Evolutionary conservation across 37 sponge, comb jelly and placozoan genomes (phyloP).

Genomic region (Cliona cf. orientalis): DNA sequence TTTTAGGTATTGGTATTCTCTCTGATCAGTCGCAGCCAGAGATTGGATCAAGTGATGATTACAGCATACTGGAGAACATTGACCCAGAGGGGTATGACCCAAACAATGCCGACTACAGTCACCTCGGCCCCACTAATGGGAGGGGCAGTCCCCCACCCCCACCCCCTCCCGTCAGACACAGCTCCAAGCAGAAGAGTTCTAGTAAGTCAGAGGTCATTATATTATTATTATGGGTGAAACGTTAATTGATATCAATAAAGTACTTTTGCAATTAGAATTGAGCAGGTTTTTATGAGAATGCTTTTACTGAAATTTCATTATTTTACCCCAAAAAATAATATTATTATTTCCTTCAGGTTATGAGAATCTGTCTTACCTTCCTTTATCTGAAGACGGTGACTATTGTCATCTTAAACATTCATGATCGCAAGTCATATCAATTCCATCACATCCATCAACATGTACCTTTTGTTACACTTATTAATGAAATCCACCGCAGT

Average conservation of each 20-base stretch:
- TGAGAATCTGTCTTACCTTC: neutral
- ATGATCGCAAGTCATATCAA: neutral
- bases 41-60: constrained; percentile 5
- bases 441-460: neutral
- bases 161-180: constrained; percentile 7
- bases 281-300: neutral
- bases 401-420: constrained; percentile 2
- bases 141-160: neutral
- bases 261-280: neutral
- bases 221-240: no score
- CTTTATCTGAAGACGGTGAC: neutral
- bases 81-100: constrained; percentile 6
- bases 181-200: neutral
- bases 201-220: no score
- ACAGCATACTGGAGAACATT: constrained; percentile 2
- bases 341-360: neutral
- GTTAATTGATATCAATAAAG: neutral
- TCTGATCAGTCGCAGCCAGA: neutral
- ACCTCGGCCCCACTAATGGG: neutral
- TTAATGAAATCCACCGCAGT: no score
- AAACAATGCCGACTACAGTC: constrained; percentile 4
- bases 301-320: no score
- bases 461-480: neutral
- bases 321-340: neutral
- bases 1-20: no score